Evolutionary conservation across 2,888 invertebrate genomes (phyloP).

Genomic region (Ochropleura plecta): DNA sequence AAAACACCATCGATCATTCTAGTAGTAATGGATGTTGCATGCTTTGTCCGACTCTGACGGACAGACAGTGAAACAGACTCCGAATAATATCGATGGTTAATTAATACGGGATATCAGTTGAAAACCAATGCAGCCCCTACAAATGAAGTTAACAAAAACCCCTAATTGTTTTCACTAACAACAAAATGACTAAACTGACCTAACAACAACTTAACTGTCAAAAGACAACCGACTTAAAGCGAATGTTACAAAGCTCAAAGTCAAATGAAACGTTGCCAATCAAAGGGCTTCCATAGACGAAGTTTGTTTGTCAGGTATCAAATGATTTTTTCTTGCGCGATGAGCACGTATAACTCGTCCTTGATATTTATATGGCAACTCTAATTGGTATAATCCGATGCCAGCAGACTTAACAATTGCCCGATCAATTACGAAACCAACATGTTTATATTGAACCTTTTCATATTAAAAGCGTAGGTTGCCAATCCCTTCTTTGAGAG

Average conservation of each 20-base stretch:
- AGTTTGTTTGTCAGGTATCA: conserved; percentile 34
- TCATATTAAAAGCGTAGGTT: conserved; percentile 24
- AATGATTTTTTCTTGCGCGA: conserved; percentile 31
- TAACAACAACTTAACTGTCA: background rate
- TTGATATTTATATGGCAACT: conserved; percentile 22
- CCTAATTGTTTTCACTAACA: conserved; percentile 20
- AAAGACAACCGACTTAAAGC: background rate
- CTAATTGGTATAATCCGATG: conserved; percentile 58
- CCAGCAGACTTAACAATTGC: conserved; percentile 35
- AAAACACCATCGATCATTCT: conserved; percentile 25
- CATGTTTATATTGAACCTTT: conserved; percentile 13
- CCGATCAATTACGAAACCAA: conserved; percentile 42
- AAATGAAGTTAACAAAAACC: conserved; percentile 29
- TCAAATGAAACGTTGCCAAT: background rate
- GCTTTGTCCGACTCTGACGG: conserved; percentile 1
- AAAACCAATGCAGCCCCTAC: background rate
- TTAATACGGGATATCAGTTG: conserved; percentile 44
- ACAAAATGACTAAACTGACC: conserved; percentile 7
- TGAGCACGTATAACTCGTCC: conserved; percentile 8
- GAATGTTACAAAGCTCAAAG: background rate
- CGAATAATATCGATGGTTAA: conserved; percentile 31
- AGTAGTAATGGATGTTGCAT: conserved; percentile 38
- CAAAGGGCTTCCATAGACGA: conserved; percentile 6
- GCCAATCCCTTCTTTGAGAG: conserved; percentile 33
- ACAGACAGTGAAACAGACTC: conserved; percentile 10